A percentile compares a stretch with the other conserved stretches of the same genome.
phyloP scores from a whole-genome alignment of 2,797 vertebrate genomes.

The Naso thynnoides region DNA sequence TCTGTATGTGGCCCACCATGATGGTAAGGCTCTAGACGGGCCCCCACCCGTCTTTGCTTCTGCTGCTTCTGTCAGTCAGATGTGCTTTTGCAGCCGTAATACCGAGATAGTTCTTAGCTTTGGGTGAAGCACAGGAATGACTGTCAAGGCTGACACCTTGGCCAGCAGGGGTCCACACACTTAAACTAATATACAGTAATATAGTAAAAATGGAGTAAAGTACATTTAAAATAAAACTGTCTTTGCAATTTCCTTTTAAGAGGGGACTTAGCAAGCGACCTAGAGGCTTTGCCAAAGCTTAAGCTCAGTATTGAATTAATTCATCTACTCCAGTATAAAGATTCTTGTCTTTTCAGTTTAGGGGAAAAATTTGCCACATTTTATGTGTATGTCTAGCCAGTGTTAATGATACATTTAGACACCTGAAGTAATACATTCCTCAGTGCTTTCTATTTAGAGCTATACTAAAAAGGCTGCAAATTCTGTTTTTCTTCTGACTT shows the following conservation, averaged over 20 bases:
- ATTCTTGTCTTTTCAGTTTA: background rate
- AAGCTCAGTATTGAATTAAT: slow-evolving; percentile 15
- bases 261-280: slow-evolving; percentile 3
- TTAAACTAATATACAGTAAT: background rate
- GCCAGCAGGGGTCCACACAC: slow-evolving; percentile 68
- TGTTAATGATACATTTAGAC: no score
- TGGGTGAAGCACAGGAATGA: slow-evolving; percentile 22
- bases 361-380: no score
- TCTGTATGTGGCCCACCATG: slow-evolving; percentile 86
- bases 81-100: slow-evolving; percentile 68
- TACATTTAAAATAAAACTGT: background rate
- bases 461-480: no score
- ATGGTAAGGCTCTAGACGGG: slow-evolving; percentile 83
- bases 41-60: slow-evolving; percentile 61
- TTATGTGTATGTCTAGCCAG: no score
- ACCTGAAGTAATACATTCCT: no score
- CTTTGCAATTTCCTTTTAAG: slow-evolving; percentile 7
- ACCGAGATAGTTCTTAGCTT: slow-evolving; percentile 44
- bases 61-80: slow-evolving; percentile 74
- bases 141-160: slow-evolving; percentile 39
- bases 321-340: background rate
- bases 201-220: slow-evolving; percentile 4
- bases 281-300: slow-evolving; percentile 13
- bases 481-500: no score
- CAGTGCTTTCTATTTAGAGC: no score